Evolutionary conservation across 2,113 vertebrate species (phyloP).

Genomic region (Nycticorax nycticorax): DNA sequence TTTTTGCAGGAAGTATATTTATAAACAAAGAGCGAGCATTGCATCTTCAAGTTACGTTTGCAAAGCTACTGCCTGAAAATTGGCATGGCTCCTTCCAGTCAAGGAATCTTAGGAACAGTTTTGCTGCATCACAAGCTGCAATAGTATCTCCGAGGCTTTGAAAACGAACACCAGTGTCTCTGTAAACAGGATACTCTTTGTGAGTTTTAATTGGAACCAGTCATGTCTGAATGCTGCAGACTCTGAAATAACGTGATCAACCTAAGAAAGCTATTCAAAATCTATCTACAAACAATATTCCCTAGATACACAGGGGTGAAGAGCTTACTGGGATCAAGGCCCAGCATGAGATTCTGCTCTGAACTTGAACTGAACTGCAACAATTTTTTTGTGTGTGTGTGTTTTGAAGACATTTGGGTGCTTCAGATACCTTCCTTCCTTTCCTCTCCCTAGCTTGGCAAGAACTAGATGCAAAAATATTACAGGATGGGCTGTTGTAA

Average conservation of each 20-base stretch:
- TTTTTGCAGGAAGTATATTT: conserved; percentile 59
- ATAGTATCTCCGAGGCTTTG: conserved; percentile 70
- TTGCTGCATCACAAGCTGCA: conserved; percentile 67
- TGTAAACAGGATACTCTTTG: conserved; percentile 68
- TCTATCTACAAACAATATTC: conserved; percentile 2
- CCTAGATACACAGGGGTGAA: conserved; percentile 28
- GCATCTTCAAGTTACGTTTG: conserved; percentile 59
- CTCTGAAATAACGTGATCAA: conserved; percentile 51
- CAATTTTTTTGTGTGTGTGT: neutral
- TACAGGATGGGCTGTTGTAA: neutral
- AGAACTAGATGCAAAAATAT: neutral
- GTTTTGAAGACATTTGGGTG: neutral
- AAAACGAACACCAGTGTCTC: conserved; percentile 71
- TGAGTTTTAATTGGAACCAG: conserved; percentile 70
- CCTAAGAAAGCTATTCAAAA: conserved; percentile 21
- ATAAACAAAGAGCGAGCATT: conserved; percentile 38
- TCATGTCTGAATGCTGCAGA: conserved; percentile 41
- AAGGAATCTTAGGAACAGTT: conserved; percentile 59
- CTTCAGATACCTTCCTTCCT: neutral
- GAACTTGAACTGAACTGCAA: conserved; percentile 20
- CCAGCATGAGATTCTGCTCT: conserved; percentile 16
- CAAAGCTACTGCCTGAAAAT: conserved; percentile 55
- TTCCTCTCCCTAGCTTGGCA: neutral
- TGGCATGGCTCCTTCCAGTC: conserved; percentile 53
- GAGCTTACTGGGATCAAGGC: conserved; percentile 61